phyloP scores from a whole-genome alignment of 2,113 vertebrate species.

The Neolamprologus variostigma region DNA sequence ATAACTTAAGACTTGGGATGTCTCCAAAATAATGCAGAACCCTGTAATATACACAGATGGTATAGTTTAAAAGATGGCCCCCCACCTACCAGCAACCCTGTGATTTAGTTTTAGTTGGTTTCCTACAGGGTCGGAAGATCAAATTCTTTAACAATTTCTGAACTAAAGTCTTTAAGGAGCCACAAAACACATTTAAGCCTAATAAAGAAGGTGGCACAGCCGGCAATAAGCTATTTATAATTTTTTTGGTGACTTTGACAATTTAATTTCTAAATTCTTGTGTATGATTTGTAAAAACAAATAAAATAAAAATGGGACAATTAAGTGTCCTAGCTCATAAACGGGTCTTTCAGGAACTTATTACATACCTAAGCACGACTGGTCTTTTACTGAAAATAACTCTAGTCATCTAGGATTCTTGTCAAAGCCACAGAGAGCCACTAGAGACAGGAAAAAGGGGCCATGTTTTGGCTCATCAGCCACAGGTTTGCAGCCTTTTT shows the following conservation, averaged over 20 bases:
- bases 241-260: background rate
- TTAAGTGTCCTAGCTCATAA: background rate
- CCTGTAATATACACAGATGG: background rate
- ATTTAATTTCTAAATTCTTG: background rate
- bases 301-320: background rate
- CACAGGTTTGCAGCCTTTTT: background rate
- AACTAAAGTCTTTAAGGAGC: background rate
- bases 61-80: background rate
- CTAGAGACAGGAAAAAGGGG: background rate
- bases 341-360: background rate
- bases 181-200: background rate
- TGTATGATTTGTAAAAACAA: background rate
- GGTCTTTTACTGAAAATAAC: background rate
- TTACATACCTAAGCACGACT: background rate
- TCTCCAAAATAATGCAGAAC: background rate
- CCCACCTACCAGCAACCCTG: background rate
- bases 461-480: background rate
- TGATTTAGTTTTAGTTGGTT: background rate
- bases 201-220: background rate
- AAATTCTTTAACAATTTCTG: background rate
- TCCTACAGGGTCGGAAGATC: background rate
- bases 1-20: background rate
- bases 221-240: background rate
- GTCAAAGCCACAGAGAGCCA: background rate
- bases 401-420: background rate